Conservation (phyloP, 2,797 vertebrate species). For the Acrossocheilus wenchowensis region DNA sequence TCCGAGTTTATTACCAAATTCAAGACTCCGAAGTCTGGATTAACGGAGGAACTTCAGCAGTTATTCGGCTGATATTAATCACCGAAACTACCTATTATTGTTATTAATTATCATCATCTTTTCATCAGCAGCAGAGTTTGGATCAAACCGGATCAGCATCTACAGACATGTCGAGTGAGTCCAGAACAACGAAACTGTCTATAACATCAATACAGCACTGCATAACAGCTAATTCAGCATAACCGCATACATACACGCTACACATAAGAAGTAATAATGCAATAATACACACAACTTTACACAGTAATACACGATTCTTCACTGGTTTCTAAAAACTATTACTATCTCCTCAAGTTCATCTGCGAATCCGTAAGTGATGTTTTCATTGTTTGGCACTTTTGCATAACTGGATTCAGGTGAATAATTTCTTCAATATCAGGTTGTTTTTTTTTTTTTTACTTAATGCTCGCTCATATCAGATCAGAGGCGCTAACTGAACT, state of each 20-base stretch:
- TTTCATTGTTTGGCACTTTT: background rate
- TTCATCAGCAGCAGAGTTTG: background rate
- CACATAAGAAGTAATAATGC: background rate
- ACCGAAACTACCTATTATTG: background rate
- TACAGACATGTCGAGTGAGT: conserved; percentile 25
- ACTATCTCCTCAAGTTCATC: background rate
- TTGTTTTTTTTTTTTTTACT: background rate
- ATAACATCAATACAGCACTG: background rate
- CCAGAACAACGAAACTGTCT: background rate
- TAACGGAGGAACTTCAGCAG: background rate
- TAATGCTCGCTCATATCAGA: background rate
- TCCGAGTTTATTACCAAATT: background rate
- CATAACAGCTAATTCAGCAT: background rate
- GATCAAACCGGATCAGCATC: background rate
- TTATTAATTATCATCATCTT: background rate
- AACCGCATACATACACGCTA: too few species aligned
- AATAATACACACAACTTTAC: background rate
- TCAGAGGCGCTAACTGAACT: background rate
- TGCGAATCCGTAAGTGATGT: background rate
- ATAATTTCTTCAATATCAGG: background rate
- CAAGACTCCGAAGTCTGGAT: background rate
- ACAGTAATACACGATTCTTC: background rate
- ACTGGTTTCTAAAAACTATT: too few species aligned
- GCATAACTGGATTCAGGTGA: background rate
- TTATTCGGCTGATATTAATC: background rate